Percentiles rank a stretch among this genome's conserved stretches.
Evolutionary conservation across 2,888 invertebrate genomes (phyloP).

Genomic region (Tachina grossa): DNA sequence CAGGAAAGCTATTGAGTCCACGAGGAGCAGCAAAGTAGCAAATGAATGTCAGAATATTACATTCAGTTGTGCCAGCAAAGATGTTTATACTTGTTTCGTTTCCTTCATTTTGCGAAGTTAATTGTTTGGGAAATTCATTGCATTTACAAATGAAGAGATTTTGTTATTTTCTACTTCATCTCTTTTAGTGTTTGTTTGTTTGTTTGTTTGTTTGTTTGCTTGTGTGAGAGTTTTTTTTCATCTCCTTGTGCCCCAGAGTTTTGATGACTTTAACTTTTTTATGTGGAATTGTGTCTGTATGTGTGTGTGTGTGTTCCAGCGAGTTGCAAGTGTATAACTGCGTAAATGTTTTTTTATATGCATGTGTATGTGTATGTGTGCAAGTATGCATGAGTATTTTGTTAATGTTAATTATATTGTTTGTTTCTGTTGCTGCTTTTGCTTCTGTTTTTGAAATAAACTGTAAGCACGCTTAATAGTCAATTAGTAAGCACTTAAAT

Average conservation of each 20-base stretch:
- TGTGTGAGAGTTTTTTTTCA: constrained; percentile 20
- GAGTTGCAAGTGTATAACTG: constrained; percentile 1
- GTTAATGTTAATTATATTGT: constrained; percentile 53
- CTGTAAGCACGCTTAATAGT: constrained; percentile 55
- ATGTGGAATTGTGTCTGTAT: not conserved
- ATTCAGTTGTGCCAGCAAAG: constrained; percentile 53
- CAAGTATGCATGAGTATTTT: constrained; percentile 31
- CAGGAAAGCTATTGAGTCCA: not conserved
- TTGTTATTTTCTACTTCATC: constrained; percentile 1
- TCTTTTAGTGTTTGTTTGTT: constrained; percentile 12
- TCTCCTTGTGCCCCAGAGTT: constrained; percentile 15
- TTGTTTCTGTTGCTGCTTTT: constrained; percentile 43
- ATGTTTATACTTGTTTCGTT: constrained; percentile 50
- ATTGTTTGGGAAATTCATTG: constrained; percentile 72
- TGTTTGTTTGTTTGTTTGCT: constrained; percentile 28
- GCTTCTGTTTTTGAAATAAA: constrained; percentile 47
- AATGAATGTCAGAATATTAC: constrained; percentile 52
- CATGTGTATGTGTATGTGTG: not conserved
- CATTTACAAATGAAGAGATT: constrained; percentile 70
- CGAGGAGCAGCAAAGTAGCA: not conserved
- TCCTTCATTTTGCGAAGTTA: constrained; percentile 62
- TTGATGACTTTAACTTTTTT: constrained; percentile 52
- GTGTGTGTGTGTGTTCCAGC: not conserved
- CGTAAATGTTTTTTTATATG: not conserved
- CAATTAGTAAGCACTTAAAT: constrained; percentile 69